Evolutionary conservation across 2,888 invertebrate genomes (phyloP), one percentile per base, ranked within the genome.

Genomic region (Myopa tessellatipennis): DNA sequence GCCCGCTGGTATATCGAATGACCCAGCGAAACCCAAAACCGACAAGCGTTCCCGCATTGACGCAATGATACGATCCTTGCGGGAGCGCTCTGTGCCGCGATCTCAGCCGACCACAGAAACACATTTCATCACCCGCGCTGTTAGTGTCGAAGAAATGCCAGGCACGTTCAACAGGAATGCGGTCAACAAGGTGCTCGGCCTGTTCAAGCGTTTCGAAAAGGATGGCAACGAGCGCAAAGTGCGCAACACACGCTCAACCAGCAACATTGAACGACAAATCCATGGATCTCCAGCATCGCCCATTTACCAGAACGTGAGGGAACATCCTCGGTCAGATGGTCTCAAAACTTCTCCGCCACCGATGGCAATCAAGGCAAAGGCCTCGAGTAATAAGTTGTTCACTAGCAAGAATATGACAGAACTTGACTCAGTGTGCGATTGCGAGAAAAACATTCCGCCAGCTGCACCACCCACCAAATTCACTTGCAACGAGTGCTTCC

Each of bases 191-290:
- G 95, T 96, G 67, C 89, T 96, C 77, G 95, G 95, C 0, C 89
- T 95, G 4, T 95, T 96, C 83, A 94, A 93, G 82, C 94, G 93
- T 87, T 92, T 92, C 87, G 92, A 94, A 88, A 91, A 93, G 73
- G 91, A 93, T 82, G 83, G 80, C 45, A 90, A 90, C 83, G 86
- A 88, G 73, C 81, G 84, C 10, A 85, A 85, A 3, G 86, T 89
- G 3, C 84, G 87, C 34, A 88, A 82, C 78, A 86, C 89, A 0
- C 87, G 88, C 10, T 89, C 89, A 12, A 87, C 87, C 12, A 89
- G 88, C 78, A 88, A 88, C 77, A 88, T 88, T 74, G 88, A 89
- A 68, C 82, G 85, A 0, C 87, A 89, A 80, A 82, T 87, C 40
- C 85, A 84, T 4, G 85, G 85, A 45, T 68, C 79, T 77, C 82